Evolutionary conservation across 1,140 invertebrate genomes (phyloP).

Genomic region (Atta texana): DNA sequence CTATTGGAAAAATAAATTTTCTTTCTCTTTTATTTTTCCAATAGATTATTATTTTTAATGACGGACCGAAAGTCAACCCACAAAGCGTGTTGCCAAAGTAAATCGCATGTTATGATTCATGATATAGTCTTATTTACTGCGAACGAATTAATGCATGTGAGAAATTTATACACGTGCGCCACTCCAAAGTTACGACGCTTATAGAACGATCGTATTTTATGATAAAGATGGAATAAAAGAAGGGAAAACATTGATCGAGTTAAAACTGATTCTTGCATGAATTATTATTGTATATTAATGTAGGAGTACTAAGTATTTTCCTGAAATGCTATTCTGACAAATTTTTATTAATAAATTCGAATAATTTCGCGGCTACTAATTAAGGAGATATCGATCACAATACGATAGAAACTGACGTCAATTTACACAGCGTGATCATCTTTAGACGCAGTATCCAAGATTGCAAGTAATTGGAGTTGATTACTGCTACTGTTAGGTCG

Average conservation of each 20-base stretch:
- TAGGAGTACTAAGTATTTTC: not conserved
- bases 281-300: not conserved
- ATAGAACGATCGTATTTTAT: conserved; percentile 21
- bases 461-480: conserved; percentile 37
- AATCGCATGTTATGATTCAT: conserved; percentile 17
- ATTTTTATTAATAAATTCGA: conserved; percentile 4
- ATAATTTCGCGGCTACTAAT: conserved; percentile 13
- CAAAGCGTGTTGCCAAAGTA: conserved; percentile 25
- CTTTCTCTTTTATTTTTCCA: not conserved
- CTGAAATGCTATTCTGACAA: not conserved
- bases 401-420: not conserved
- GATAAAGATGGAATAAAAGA: not conserved
- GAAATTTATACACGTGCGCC: conserved; percentile 30
- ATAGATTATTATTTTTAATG: not conserved
- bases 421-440: conserved; percentile 36
- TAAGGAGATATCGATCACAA: conserved; percentile 24
- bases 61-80: not conserved
- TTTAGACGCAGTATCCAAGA: conserved; percentile 17
- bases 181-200: conserved; percentile 11
- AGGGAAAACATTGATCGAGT: conserved; percentile 3
- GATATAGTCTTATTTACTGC: not conserved
- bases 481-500: conserved; percentile 8
- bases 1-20: not conserved
- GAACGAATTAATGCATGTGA: not conserved
- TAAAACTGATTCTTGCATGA: conserved; percentile 15